A percentile compares a stretch with the other conserved stretches of the same genome.
Conservation (phyloP, 2,113 vertebrate species). For the Oreocharis arfaki region DNA sequence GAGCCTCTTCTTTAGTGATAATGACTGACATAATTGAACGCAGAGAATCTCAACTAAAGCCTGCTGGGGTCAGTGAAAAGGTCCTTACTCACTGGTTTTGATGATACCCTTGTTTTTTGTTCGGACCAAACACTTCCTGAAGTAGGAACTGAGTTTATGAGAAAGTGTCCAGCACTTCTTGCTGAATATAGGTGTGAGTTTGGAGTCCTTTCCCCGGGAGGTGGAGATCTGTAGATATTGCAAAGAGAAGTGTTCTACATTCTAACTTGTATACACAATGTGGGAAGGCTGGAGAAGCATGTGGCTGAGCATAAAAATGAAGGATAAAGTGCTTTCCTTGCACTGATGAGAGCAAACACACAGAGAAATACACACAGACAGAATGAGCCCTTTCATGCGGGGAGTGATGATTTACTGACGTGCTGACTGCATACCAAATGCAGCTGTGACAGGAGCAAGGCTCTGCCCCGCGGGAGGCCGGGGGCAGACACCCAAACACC, state of each 20-base stretch:
- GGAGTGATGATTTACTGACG: conserved; percentile 5
- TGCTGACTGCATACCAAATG: conserved; percentile 4
- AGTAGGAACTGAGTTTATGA: not conserved
- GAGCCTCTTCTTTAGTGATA: not conserved
- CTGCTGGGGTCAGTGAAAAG: not conserved
- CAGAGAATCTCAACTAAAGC: not conserved
- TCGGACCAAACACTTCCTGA: not conserved
- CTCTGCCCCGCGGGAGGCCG: rapidly evolving
- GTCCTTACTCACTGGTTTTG: not conserved
- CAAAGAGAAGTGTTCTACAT: not conserved
- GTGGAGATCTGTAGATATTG: not conserved
- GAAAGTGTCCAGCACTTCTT: not conserved
- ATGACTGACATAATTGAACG: not conserved
- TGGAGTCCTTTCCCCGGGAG: not conserved
- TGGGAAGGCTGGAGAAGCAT: not conserved
- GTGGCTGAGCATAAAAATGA: conserved; percentile 37
- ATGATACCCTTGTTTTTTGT: not conserved
- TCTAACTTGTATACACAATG: not conserved
- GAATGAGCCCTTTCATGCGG: conserved; percentile 10
- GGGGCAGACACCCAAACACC: not conserved
- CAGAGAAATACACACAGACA: conserved; percentile 4
- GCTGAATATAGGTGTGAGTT: not conserved
- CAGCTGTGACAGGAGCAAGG: not conserved
- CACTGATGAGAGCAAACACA: not conserved
- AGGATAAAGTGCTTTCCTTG: conserved; percentile 28